These are phyloP conservation scores for Andrena bicolor DNA, from an alignment of 2,888 invertebrate species.

Conservation along the genomic window DNA sequence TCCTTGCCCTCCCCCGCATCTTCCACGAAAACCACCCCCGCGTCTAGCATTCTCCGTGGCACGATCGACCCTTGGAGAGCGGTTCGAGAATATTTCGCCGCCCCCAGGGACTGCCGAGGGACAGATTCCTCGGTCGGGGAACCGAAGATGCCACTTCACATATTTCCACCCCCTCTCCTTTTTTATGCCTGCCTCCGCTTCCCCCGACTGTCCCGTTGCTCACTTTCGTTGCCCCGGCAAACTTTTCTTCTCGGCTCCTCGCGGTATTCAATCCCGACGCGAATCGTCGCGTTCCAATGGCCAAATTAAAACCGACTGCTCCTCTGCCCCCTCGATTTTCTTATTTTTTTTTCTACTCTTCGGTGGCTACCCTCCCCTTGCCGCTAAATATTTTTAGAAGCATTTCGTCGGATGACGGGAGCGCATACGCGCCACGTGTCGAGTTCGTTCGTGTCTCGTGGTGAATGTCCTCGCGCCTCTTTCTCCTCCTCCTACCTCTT, in stretches of 20 bases:
- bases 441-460: conserved; percentile 59
- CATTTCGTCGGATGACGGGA: conserved; percentile 62
- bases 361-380: conserved; percentile 16
- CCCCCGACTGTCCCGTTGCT: neutral
- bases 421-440: conserved; percentile 71
- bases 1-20: conserved; percentile 76
- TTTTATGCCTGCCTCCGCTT: conserved; percentile 7
- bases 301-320: conserved; percentile 65
- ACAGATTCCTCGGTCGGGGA: conserved; percentile 45
- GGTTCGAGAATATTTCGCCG: conserved; percentile 77
- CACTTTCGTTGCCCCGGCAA: neutral
- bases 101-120: conserved; percentile 56
- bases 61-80: conserved; percentile 75
- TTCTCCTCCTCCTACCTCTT: conserved; percentile 17
- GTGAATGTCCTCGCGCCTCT: conserved; percentile 65
- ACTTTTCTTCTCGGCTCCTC: too few relatives aligned
- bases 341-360: conserved; percentile 50
- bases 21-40: conserved; percentile 57
- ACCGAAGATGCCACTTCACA: neutral
- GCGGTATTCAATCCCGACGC: conserved; percentile 17
- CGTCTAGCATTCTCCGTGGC: conserved; percentile 45
- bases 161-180: neutral
- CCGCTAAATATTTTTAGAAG: conserved; percentile 75
- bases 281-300: conserved; percentile 60
- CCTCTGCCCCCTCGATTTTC: conserved; percentile 3